Percentiles rank a stretch among this genome's conserved stretches.
These are phyloP conservation scores for Salarias fasciatus DNA, from an alignment of 2,797 vertebrate species.

Conservation along the genomic window DNA sequence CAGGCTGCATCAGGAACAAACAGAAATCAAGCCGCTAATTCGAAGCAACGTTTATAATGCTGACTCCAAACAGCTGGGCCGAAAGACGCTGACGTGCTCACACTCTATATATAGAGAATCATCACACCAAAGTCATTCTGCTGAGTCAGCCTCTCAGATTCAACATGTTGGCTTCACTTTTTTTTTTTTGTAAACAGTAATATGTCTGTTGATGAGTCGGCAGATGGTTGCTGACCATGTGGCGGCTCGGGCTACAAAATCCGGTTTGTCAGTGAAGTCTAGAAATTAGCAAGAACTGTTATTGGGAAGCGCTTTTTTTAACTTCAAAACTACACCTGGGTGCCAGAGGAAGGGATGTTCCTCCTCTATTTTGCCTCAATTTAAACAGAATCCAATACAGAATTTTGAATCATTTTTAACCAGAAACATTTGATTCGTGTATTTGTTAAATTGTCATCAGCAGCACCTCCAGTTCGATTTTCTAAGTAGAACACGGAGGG, in stretches of 20 bases:
- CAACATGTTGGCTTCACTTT: conserved; percentile 18
- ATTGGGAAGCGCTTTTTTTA: not conserved
- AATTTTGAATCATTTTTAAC: no score
- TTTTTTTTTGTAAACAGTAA: conserved; percentile 39
- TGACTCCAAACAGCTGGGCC: conserved; percentile 23
- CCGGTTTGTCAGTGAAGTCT: conserved; percentile 36
- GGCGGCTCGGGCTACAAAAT: conserved; percentile 9
- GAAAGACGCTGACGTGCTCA: conserved; percentile 37
- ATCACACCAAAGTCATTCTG: conserved; percentile 50
- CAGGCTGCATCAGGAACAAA: not conserved
- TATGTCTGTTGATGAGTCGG: conserved; percentile 44
- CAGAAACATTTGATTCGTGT: no score
- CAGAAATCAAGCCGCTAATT: not conserved
- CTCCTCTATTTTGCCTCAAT: no score
- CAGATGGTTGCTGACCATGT: conserved; percentile 41
- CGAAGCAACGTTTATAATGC: conserved; percentile 4
- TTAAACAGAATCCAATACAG: no score
- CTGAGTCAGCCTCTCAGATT: conserved; percentile 47
- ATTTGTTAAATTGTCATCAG: no score
- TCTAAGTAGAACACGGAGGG: no score
- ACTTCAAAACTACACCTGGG: conserved; percentile 4
- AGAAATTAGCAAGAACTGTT: conserved; percentile 18
- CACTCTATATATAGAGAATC: conserved; percentile 37
- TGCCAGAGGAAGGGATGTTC: no score
- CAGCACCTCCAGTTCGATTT: no score